Percentiles rank a stretch among this genome's conserved stretches.
Evolutionary conservation across 53 echinoderm and acorn worm genomes (phyloP).

Genomic region (Henricia sp.): DNA sequence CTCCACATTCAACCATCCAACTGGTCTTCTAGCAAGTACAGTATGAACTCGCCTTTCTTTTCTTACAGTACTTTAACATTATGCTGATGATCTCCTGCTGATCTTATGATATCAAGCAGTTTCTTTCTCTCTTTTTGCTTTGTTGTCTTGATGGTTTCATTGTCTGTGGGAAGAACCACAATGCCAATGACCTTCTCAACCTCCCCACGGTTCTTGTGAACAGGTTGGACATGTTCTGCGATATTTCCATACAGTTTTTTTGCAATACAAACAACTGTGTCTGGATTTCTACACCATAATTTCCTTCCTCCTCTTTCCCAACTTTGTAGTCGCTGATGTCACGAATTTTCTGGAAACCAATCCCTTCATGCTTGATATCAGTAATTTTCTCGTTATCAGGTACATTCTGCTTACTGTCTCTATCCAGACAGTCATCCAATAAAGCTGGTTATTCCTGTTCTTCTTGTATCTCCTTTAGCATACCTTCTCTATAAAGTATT

Average conservation of each 20-base stretch:
- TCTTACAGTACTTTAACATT: conserved; percentile 60
- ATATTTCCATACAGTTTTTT: conserved; percentile 11
- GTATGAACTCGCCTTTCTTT: conserved; percentile 47
- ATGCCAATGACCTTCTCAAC: conserved; percentile 7
- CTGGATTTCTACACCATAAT: conserved; percentile 53
- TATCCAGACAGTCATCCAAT: neutral
- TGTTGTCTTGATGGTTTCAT: neutral
- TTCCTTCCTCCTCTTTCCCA: conserved; percentile 51
- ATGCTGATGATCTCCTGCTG: conserved; percentile 59
- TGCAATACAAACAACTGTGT: conserved; percentile 64
- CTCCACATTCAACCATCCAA: neutral
- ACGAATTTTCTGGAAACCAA: conserved; percentile 12
- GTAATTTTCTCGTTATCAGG: conserved; percentile 4
- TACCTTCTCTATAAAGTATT: neutral
- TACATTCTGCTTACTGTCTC: neutral
- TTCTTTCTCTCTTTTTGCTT: conserved; percentile 21
- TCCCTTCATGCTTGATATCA: neutral
- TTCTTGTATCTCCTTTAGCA: neutral
- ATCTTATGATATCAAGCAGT: conserved; percentile 33
- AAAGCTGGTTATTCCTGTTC: neutral
- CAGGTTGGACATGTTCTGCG: neutral
- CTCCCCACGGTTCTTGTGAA: conserved; percentile 4
- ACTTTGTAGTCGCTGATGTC: conserved; percentile 36
- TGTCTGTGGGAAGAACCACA: neutral
- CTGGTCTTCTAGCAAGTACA: conserved; percentile 37